Evolutionary conservation across 2,797 vertebrate genomes (phyloP), one percentile per base, ranked within the genome.

Genomic region (Hapalemur alaotrensis): DNA sequence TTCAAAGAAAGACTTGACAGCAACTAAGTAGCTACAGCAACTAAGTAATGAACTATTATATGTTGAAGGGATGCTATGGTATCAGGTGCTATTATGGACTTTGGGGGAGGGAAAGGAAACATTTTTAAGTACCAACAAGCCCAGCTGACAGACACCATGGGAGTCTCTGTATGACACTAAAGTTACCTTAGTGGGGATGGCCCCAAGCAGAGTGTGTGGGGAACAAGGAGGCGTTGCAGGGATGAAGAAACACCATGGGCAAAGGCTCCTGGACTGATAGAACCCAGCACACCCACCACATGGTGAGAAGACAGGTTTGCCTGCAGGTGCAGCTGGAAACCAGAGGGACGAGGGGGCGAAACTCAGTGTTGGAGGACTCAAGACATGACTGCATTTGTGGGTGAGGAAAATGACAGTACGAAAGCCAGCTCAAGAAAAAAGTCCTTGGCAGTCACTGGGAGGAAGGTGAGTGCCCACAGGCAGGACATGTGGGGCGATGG

Each of bases 341-440:
- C 67, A 22, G 0, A 52, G 18, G 61, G n/a, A 22, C 0, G 28
- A 32, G 32, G 28, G 32, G 5, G 8, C 1, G 13, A 7, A 30
- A 4, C 22, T 14, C 35, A 28, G 17, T 0, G 8, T 14, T 1
- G 11, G 8, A 25, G 11, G 72, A 50, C 0, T 4, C 12, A 0
- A 75, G 65, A 13, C 57, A 63, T 0, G 7, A 10, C 25, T 30
- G 18, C 4, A 6, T 48, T 48, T 52, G 48, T 3, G 11, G 15
- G 75, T 18, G 59, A 85, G 32, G 32, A 57, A 80, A 70, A 70
- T 2, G 28, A 50, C 7, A 15, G 48, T 32, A 50, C 0, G 20
- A 72, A 46, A 46, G 12, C n/a, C 13, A 15, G 5, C 17, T 30
- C 17, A 46, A 50, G 23, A n/a, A n/a, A 32, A 63, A 13, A 28